Evolutionary conservation across 2,797 vertebrate species (phyloP).

Genomic region (Sebastes matsubarae): DNA sequence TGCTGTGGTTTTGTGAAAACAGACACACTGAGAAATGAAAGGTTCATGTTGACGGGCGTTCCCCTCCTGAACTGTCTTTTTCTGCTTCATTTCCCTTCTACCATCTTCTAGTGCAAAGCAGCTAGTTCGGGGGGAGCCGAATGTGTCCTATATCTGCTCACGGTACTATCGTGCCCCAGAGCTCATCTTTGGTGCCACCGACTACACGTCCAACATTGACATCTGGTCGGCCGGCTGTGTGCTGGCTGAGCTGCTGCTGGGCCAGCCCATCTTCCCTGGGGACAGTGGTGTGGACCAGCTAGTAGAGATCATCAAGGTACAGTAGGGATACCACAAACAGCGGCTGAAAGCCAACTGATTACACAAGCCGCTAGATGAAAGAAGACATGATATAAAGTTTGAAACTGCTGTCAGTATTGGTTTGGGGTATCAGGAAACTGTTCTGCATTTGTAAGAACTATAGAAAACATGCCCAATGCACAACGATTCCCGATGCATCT

Average conservation of each 20-base stretch:
- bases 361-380: background rate
- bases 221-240: slow-evolving; percentile 98
- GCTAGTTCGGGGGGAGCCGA: slow-evolving; percentile 92
- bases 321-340: background rate
- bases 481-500: too few species aligned
- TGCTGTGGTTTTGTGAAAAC: slow-evolving; percentile 6
- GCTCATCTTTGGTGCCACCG: slow-evolving; percentile 96
- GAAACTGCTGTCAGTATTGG: background rate
- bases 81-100: background rate
- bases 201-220: slow-evolving; percentile 96
- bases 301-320: slow-evolving; percentile 96
- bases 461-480: too few species aligned
- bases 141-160: slow-evolving; percentile 97
- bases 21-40: background rate
- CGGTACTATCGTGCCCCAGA: slow-evolving; percentile 95
- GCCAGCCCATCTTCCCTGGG: slow-evolving; percentile 94
- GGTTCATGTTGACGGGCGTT: background rate
- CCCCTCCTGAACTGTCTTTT: background rate
- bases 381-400: background rate
- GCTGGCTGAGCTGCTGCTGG: slow-evolving; percentile 91
- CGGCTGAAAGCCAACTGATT: background rate
- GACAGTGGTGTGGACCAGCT: slow-evolving; percentile 96
- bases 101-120: slow-evolving; percentile 88
- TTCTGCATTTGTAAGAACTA: background rate
- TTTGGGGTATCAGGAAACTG: background rate